These are phyloP conservation scores for Tetramorium parvispinum DNA, from an alignment of 1,140 invertebrate species.

Conservation along the genomic window DNA sequence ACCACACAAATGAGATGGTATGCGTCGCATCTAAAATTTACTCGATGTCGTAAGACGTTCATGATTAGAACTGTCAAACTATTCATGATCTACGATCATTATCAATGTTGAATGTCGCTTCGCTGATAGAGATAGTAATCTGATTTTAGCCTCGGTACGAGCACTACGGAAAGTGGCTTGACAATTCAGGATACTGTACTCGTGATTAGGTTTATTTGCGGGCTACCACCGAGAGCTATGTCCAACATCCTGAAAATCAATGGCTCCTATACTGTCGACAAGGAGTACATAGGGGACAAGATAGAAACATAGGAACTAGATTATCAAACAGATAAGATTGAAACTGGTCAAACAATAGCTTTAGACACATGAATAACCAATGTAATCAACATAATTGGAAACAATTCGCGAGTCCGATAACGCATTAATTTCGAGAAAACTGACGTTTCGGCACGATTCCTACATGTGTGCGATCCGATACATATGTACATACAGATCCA, in stretches of 20 bases:
- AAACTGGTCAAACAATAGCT: constrained; percentile 63
- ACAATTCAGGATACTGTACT: constrained; percentile 74
- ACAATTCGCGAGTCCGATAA: constrained; percentile 36
- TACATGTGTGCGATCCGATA: neutral
- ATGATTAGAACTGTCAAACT: constrained; percentile 14
- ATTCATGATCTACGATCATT: neutral
- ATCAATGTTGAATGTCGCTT: constrained; percentile 42
- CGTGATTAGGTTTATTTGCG: constrained; percentile 84
- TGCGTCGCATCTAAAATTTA: neutral
- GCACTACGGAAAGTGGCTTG: constrained; percentile 76
- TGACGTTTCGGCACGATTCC: constrained; percentile 1
- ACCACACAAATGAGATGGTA: neutral
- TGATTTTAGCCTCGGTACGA: constrained; percentile 49
- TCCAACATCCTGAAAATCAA: constrained; percentile 81
- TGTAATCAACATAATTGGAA: constrained; percentile 52
- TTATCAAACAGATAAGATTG: constrained; percentile 68
- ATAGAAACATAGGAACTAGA: constrained; percentile 53
- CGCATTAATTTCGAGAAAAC: constrained; percentile 33
- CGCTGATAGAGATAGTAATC: constrained; percentile 62
- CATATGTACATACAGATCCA: neutral
- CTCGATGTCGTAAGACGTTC: neutral
- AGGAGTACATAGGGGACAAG: constrained; percentile 56
- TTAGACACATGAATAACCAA: constrained; percentile 50
- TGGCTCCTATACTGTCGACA: constrained; percentile 60
- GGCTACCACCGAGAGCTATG: constrained; percentile 75